Evolutionary conservation across 2,888 invertebrate genomes (phyloP).

Genomic region (Trichogramma dendrolimi): DNA sequence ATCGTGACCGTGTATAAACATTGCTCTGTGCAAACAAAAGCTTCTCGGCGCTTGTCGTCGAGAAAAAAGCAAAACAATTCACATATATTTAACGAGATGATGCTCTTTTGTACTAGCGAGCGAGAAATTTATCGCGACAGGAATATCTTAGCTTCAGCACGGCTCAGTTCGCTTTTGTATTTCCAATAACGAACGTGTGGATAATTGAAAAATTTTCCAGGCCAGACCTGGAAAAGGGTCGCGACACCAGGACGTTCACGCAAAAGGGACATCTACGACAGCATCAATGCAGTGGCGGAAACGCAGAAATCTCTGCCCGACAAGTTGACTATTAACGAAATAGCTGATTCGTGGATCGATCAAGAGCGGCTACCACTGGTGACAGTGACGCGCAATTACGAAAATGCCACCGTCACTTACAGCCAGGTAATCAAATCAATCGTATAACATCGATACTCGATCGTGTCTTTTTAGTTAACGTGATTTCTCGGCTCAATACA

Average conservation of each 20-base stretch:
- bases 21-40: no score
- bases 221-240: neutral
- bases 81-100: no score
- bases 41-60: no score
- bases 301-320: slow-evolving; percentile 54
- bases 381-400: slow-evolving; percentile 66
- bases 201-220: neutral
- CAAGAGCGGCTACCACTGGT: slow-evolving; percentile 76
- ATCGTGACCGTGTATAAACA: no score
- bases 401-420: slow-evolving; percentile 59
- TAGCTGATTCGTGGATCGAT: slow-evolving; percentile 78
- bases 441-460: neutral
- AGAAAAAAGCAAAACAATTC: no score
- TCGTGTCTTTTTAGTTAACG: neutral
- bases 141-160: no score
- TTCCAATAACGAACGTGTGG: no score
- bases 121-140: no score
- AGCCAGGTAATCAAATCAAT: slow-evolving; percentile 57
- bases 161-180: no score
- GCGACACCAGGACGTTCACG: neutral
- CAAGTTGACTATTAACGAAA: slow-evolving; percentile 61
- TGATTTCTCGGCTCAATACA: slow-evolving; percentile 38
- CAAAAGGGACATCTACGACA: slow-evolving; percentile 71
- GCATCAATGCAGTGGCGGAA: slow-evolving; percentile 65
- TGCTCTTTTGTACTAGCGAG: no score